Evolutionary conservation across 2,113 vertebrate genomes (phyloP).

Genomic region (Atlantisia rogersi): DNA sequence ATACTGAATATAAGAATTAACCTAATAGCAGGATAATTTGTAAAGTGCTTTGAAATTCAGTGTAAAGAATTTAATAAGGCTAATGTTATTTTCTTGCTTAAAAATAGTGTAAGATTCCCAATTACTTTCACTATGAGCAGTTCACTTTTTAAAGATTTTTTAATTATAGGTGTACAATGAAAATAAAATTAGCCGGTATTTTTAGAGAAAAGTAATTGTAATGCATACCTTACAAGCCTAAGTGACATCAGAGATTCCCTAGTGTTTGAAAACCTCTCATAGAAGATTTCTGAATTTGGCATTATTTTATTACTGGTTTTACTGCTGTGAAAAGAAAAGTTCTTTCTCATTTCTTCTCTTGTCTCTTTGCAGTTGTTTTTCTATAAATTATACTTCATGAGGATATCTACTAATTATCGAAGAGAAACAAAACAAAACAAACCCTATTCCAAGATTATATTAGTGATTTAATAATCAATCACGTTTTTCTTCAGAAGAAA

Average conservation of each 20-base stretch:
- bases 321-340: neutral
- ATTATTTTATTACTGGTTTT: neutral
- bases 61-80: neutral
- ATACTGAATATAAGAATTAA: conserved; percentile 32
- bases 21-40: neutral
- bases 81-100: neutral
- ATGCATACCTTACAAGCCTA: neutral
- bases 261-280: neutral
- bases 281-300: neutral
- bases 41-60: conserved; percentile 22
- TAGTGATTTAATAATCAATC: neutral
- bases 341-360: neutral
- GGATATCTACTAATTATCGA: neutral
- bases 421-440: neutral
- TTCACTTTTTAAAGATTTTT: neutral
- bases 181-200: neutral
- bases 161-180: neutral
- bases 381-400: neutral
- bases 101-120: neutral
- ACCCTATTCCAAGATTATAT: neutral
- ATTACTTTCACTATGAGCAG: neutral
- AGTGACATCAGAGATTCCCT: neutral
- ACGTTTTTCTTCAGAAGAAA: neutral
- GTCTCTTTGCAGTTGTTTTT: neutral
- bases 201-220: neutral